phyloP scores from a whole-genome alignment of 2,888 invertebrate species.

The Drosophila demipolita region DNA sequence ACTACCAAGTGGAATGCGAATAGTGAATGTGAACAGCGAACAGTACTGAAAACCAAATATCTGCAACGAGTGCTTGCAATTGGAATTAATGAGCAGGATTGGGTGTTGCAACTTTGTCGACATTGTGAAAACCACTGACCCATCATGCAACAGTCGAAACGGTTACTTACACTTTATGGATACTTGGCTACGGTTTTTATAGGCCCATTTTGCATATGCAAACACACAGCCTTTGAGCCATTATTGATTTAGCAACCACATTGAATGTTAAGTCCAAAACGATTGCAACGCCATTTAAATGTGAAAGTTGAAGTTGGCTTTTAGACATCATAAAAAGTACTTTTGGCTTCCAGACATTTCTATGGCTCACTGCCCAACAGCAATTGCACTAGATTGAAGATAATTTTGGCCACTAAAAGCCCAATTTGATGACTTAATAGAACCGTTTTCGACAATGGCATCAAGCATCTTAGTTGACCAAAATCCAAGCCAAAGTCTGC shows the following conservation, averaged over 20 bases:
- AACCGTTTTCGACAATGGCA: neutral
- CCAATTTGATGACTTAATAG: neutral
- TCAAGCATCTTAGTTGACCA: neutral
- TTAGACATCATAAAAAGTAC: slow-evolving; percentile 30
- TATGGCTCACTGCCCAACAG: slow-evolving; percentile 1
- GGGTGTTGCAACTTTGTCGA: slow-evolving; percentile 28
- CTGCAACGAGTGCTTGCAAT: slow-evolving; percentile 13
- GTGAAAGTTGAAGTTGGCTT: slow-evolving; percentile 60
- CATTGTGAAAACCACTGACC: slow-evolving; percentile 18
- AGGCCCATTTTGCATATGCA: slow-evolving; percentile 37
- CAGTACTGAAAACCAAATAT: slow-evolving; percentile 24
- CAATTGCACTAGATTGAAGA: slow-evolving; percentile 9
- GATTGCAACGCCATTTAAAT: slow-evolving; percentile 42
- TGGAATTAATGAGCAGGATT: slow-evolving; percentile 61
- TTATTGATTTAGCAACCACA: slow-evolving; percentile 51
- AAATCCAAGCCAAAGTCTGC: neutral
- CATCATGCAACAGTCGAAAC: slow-evolving; percentile 42
- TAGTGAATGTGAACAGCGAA: slow-evolving; percentile 9
- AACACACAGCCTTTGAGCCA: slow-evolving; percentile 43
- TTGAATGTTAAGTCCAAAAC: neutral
- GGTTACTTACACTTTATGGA: slow-evolving; percentile 19
- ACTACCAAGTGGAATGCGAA: slow-evolving; percentile 25
- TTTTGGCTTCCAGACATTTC: slow-evolving; percentile 19
- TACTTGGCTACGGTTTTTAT: slow-evolving; percentile 21
- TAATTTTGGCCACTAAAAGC: neutral